phyloP scores from a whole-genome alignment of 2,113 vertebrate species.

The Nothoprocta pentlandii region DNA sequence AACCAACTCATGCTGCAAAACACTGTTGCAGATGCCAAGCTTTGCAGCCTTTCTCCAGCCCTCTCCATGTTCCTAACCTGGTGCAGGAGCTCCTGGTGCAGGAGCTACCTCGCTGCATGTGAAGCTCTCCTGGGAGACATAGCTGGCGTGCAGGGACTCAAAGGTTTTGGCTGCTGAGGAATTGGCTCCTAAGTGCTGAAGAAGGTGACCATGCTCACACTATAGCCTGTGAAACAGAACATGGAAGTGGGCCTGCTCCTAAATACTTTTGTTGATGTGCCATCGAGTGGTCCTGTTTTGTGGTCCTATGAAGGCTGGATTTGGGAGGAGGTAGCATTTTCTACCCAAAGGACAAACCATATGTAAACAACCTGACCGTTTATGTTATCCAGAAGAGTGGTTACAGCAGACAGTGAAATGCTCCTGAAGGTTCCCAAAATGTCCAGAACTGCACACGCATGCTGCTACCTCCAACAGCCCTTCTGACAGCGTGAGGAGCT shows the following conservation, averaged over 20 bases:
- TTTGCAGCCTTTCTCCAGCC: neutral
- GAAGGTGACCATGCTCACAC: neutral
- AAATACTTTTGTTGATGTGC: neutral
- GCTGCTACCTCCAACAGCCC: neutral
- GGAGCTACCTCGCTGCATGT: neutral
- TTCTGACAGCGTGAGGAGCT: neutral
- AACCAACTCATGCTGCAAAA: neutral
- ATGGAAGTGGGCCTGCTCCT: neutral
- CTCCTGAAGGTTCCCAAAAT: neutral
- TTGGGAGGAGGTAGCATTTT: neutral
- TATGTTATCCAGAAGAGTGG: neutral
- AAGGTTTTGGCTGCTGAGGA: neutral
- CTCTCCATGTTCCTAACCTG: accelerated
- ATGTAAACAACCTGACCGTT: neutral
- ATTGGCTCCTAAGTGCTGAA: neutral
- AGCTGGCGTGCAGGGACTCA: neutral
- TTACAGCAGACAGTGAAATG: neutral
- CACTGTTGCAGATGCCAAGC: neutral
- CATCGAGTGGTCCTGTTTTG: neutral
- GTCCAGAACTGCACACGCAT: neutral
- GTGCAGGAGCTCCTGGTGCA: neutral
- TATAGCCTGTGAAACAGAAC: neutral
- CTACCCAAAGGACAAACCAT: neutral
- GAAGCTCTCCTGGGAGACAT: neutral
- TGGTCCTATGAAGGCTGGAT: neutral